Conservation (phyloP, 2,888 invertebrate species). For the Orthosia incerta region DNA sequence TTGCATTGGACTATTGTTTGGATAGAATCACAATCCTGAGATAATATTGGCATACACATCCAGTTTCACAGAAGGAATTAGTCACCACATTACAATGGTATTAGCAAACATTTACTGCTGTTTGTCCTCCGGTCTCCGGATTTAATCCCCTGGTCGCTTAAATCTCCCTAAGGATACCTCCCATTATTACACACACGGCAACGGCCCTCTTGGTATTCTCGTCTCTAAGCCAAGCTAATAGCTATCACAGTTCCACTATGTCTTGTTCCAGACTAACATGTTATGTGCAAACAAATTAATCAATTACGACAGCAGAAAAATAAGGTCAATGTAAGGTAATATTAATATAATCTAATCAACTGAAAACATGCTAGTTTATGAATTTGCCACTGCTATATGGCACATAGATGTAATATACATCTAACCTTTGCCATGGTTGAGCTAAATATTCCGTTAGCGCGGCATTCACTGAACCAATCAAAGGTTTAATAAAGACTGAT, state of each 20-base stretch:
- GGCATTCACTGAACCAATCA: constrained; percentile 4
- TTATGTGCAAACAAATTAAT: constrained; percentile 35
- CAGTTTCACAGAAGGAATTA: constrained; percentile 9
- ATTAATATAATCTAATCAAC: constrained; percentile 24
- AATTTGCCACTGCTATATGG: constrained; percentile 25
- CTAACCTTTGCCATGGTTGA: constrained; percentile 15
- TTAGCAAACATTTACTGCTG: constrained; percentile 32
- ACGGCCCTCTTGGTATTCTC: neutral
- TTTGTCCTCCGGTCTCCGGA: constrained; percentile 20
- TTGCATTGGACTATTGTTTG: neutral
- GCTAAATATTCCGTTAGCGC: constrained; percentile 21
- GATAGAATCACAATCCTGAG: constrained; percentile 16
- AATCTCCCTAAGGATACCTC: constrained; percentile 18
- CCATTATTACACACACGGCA: constrained; percentile 14
- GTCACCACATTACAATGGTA: constrained; percentile 11
- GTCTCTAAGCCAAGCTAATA: constrained; percentile 25
- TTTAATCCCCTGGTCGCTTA: constrained; percentile 20
- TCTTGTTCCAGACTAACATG: constrained; percentile 9
- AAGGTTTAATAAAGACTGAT: constrained; percentile 29
- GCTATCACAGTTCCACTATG: constrained; percentile 20
- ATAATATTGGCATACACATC: constrained; percentile 12
- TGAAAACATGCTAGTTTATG: constrained; percentile 17
- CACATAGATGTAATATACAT: neutral
- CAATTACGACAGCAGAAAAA: constrained; percentile 31
- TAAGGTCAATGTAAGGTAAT: constrained; percentile 47